Evolutionary conservation across 2,888 invertebrate species (phyloP).

Genomic region (Nomada ruficornis): DNA sequence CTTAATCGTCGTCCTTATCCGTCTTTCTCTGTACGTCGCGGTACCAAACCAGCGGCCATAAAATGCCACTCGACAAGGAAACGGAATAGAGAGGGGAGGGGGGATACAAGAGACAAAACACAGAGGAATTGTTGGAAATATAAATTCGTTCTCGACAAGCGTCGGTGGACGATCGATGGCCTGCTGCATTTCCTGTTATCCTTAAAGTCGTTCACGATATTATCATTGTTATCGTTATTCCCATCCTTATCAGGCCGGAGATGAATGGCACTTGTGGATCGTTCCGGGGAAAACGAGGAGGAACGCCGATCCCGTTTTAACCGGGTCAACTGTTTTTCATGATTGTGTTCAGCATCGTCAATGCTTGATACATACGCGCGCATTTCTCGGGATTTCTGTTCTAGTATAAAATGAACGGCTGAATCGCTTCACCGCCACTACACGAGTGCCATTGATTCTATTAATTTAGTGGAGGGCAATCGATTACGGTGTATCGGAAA

Average conservation of each 20-base stretch:
- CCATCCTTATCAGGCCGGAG: constrained; percentile 55
- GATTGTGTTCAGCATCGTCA: constrained; percentile 12
- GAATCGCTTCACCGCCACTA: constrained; percentile 2
- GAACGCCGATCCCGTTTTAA: constrained; percentile 57
- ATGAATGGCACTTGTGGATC: constrained; percentile 62
- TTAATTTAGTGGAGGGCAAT: constrained; percentile 38
- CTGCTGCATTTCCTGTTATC: constrained; percentile 49
- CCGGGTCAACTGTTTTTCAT: constrained; percentile 45
- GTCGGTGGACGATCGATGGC: constrained; percentile 44
- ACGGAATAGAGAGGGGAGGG: neutral
- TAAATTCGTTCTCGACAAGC: constrained; percentile 43
- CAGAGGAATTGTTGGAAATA: constrained; percentile 44
- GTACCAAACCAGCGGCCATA: constrained; percentile 12
- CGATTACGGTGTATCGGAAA: constrained; percentile 38
- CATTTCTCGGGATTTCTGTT: neutral
- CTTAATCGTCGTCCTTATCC: constrained; percentile 37
- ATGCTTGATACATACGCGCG: neutral
- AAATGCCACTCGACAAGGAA: constrained; percentile 52
- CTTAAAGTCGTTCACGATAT: constrained; percentile 49
- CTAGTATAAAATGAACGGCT: constrained; percentile 2
- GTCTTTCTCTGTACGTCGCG: constrained; percentile 17
- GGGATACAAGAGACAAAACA: neutral
- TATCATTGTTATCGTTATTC: constrained; percentile 64
- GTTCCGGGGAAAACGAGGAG: constrained; percentile 28
- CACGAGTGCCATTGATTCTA: constrained; percentile 46